Evolutionary conservation across 2,113 vertebrate genomes (phyloP).

Genomic region (Cygnus atratus): DNA sequence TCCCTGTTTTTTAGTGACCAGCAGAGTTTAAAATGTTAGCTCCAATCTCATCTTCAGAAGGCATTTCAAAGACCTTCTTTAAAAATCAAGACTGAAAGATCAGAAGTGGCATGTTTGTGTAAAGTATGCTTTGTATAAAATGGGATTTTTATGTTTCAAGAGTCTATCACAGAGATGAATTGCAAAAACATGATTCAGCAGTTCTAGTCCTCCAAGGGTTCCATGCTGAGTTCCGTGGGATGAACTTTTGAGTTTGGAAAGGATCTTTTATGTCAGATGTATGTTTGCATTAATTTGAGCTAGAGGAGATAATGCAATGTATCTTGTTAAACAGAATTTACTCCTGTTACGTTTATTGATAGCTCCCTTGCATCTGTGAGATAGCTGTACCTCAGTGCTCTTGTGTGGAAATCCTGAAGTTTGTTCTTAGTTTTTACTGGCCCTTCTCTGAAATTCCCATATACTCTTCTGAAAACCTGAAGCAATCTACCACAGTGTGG

Average conservation of each 20-base stretch:
- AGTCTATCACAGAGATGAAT: neutral
- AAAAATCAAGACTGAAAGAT: neutral
- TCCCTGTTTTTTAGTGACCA: neutral
- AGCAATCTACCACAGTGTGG: neutral
- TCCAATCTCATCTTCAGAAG: neutral
- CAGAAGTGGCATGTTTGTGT: neutral
- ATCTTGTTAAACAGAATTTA: constrained; percentile 5
- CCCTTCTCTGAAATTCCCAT: neutral
- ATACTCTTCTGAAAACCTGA: neutral
- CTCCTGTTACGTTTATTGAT: neutral
- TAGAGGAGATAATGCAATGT: neutral
- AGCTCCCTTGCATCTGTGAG: neutral
- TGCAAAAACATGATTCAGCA: neutral
- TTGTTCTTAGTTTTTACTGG: neutral
- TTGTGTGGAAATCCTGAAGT: neutral
- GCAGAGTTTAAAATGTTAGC: neutral
- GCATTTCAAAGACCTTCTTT: neutral
- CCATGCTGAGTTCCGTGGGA: neutral
- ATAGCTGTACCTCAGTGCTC: neutral
- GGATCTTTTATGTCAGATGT: constrained; percentile 6
- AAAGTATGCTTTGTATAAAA: neutral
- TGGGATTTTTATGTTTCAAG: neutral
- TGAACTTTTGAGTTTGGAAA: constrained; percentile 15
- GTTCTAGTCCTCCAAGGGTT: neutral
- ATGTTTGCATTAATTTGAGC: neutral